Conservation (phyloP, 2,113 vertebrate species). For the Scopus umbretta region DNA sequence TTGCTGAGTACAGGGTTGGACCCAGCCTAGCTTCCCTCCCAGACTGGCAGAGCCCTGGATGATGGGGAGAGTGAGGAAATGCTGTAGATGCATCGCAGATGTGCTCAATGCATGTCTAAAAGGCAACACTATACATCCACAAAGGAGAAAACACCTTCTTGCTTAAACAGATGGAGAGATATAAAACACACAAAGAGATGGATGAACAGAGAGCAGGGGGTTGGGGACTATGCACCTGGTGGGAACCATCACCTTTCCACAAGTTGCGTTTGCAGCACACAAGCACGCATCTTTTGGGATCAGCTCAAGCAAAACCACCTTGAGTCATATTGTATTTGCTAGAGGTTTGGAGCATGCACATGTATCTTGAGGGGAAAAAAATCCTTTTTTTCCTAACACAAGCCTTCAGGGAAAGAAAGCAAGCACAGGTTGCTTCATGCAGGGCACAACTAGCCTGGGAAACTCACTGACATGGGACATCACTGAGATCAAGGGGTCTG, state of each 20-base stretch:
- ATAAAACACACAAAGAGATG: neutral
- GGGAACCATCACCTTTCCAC: rapidly evolving
- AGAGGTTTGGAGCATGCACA: neutral
- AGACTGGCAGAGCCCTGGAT: neutral
- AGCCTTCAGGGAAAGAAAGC: neutral
- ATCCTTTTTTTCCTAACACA: neutral
- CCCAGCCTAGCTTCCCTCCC: neutral
- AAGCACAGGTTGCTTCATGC: neutral
- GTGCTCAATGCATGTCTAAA: neutral
- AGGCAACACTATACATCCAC: neutral
- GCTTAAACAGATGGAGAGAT: neutral
- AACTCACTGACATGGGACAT: neutral
- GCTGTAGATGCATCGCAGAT: neutral
- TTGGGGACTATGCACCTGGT: rapidly evolving
- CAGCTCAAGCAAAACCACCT: neutral
- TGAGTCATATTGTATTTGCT: neutral
- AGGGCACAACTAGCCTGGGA: neutral
- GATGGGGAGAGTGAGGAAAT: neutral
- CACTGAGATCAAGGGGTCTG: neutral
- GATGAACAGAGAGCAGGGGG: neutral
- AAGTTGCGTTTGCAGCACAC: rapidly evolving
- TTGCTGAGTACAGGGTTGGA: neutral
- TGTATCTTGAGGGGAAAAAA: neutral
- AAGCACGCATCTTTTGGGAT: neutral
- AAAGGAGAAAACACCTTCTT: neutral